Percentiles rank a stretch among this genome's conserved stretches.
Evolutionary conservation across 2,113 vertebrate genomes (phyloP).

Genomic region (Crotalus viridis): DNA sequence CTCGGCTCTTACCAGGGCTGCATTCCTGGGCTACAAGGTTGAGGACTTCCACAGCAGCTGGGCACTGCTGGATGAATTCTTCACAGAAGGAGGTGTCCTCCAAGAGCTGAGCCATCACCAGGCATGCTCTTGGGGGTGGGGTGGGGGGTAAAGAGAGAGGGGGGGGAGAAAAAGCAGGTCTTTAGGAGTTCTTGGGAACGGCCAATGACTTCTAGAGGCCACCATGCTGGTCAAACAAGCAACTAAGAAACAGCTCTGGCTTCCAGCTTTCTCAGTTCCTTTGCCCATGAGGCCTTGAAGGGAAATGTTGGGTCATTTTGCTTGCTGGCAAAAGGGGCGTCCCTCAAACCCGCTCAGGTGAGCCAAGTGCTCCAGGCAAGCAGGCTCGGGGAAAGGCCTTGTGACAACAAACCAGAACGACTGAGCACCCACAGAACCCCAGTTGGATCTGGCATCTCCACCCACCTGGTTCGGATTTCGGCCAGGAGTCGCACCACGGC

Average conservation of each 20-base stretch:
- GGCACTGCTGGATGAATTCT: conserved; percentile 98
- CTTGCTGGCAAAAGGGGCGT: neutral
- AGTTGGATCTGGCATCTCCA: fast-evolving
- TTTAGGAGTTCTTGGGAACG: conserved; percentile 20
- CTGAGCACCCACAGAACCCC: neutral
- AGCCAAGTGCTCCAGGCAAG: neutral
- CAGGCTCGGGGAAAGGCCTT: neutral
- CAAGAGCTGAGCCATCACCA: conserved; percentile 98
- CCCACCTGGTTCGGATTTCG: conserved; percentile 95
- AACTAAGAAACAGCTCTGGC: conserved; percentile 41
- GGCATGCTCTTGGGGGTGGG: conserved; percentile 80
- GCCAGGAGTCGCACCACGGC: conserved; percentile 93
- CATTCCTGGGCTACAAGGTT: conserved; percentile 97
- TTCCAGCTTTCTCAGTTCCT: neutral
- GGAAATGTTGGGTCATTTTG: neutral
- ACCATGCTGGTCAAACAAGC: neutral
- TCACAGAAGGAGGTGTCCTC: conserved; percentile 99
- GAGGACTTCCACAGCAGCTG: conserved; percentile 94
- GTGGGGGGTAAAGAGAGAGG: neutral
- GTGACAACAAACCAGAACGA: neutral
- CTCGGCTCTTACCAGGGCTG: conserved; percentile 83
- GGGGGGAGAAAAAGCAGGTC: conserved; percentile 37
- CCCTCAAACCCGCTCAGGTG: neutral
- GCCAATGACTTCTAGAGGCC: no score
- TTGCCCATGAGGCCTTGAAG: neutral